Conservation (phyloP, 2,888 invertebrate species). For the Patella ulyssiponensis region DNA sequence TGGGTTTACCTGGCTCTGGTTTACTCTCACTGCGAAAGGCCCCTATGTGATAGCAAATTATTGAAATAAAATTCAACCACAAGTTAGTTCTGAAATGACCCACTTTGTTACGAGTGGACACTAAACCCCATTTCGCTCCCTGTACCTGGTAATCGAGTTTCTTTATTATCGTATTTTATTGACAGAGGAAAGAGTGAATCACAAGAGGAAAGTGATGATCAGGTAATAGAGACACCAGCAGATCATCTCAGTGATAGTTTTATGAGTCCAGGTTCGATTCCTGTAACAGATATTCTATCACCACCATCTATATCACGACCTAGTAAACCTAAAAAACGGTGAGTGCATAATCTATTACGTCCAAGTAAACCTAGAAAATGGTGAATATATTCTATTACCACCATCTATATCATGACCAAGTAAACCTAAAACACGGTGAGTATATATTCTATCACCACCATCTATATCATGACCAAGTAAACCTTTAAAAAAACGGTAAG, state of each 20-base stretch:
- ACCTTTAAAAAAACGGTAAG: constrained; percentile 45
- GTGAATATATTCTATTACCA: constrained; percentile 50
- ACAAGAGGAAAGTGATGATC: constrained; percentile 1
- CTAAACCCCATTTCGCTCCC: too few relatives aligned
- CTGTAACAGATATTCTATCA: constrained; percentile 58
- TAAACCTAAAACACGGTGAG: constrained; percentile 42
- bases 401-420: constrained; percentile 49
- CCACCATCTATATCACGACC: constrained; percentile 52
- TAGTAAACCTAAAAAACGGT: constrained; percentile 58
- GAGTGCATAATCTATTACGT: neutral
- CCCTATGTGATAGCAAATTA: too few relatives aligned
- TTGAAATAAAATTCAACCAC: too few relatives aligned
- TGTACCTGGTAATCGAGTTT: too few relatives aligned
- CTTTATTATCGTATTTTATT: neutral
- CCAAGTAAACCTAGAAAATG: too few relatives aligned
- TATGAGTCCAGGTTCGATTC: constrained; percentile 58
- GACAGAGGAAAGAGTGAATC: neutral
- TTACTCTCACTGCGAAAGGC: too few relatives aligned
- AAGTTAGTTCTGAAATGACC: too few relatives aligned
- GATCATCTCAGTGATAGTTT: constrained; percentile 53
- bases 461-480: constrained; percentile 50
- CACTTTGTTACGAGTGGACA: too few relatives aligned
- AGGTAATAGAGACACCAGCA: constrained; percentile 4
- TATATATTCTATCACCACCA: constrained; percentile 54
- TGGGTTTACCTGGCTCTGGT: too few relatives aligned